These are phyloP conservation scores for Drosophila merina DNA, from an alignment of 2,888 invertebrate genomes.

Conservation along the genomic window DNA sequence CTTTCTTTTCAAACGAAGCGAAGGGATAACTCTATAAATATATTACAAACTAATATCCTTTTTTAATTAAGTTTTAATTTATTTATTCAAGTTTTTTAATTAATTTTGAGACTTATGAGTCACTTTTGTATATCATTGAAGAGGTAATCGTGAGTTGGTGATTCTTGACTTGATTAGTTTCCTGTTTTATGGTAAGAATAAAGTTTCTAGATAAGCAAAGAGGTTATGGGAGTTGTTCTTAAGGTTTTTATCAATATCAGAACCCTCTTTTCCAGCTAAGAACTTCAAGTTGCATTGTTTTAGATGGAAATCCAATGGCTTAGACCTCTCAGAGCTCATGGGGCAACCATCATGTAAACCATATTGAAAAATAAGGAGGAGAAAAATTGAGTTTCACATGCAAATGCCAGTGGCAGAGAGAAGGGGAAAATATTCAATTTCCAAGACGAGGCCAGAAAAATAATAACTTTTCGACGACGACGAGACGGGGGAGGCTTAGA, in stretches of 20 bases:
- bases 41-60: too few relatives aligned
- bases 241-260: too few relatives aligned
- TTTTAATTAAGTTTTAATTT: too few relatives aligned
- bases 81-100: too few relatives aligned
- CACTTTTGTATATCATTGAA: too few relatives aligned
- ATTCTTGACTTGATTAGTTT: neutral
- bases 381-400: slow-evolving; percentile 38
- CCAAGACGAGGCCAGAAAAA: slow-evolving; percentile 18
- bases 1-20: too few relatives aligned
- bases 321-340: slow-evolving; percentile 5
- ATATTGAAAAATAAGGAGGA: slow-evolving; percentile 19
- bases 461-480: slow-evolving; percentile 16
- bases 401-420: slow-evolving; percentile 3
- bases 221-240: neutral
- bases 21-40: too few relatives aligned
- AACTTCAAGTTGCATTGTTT: neutral
- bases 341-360: slow-evolving; percentile 18
- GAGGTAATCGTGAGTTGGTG: neutral
- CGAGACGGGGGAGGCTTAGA: neutral
- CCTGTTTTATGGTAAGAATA: neutral
- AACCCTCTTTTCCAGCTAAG: too few relatives aligned
- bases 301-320: neutral
- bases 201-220: neutral
- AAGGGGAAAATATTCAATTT: slow-evolving; percentile 23
- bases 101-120: too few relatives aligned